Evolutionary conservation across 2,113 vertebrate species (phyloP).

Genomic region (Ceratotherium simum): DNA sequence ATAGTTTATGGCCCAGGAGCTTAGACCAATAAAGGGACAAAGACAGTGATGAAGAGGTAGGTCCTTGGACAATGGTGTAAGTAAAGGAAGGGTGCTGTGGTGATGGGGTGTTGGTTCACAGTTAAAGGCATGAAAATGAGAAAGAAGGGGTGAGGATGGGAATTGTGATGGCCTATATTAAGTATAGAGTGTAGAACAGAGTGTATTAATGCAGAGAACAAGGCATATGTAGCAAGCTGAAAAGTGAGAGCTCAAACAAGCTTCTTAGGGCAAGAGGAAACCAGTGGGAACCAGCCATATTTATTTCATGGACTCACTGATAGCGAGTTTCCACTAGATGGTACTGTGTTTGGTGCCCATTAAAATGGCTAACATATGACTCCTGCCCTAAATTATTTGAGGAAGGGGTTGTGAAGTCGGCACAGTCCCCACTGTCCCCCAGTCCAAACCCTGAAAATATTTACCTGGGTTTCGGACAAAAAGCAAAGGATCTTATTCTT

Average conservation of each 20-base stretch:
- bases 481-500: background rate
- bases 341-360: background rate
- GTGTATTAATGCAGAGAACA: background rate
- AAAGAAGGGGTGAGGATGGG: background rate
- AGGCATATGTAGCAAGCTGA: background rate
- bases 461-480: background rate
- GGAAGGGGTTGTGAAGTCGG: background rate
- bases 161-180: background rate
- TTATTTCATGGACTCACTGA: background rate
- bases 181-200: background rate
- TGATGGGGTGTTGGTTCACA: background rate
- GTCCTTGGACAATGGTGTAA: background rate
- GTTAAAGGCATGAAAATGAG: background rate
- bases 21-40: background rate
- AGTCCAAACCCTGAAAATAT: background rate
- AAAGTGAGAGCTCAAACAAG: background rate
- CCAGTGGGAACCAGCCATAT: background rate
- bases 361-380: background rate
- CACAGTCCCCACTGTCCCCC: background rate
- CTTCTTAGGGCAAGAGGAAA: background rate
- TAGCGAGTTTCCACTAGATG: background rate
- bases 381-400: background rate
- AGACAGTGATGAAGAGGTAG: background rate
- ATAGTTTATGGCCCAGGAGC: background rate
- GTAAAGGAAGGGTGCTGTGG: background rate